phyloP scores from a whole-genome alignment of 2,888 invertebrate genomes.

The Cyclophora punctaria region DNA sequence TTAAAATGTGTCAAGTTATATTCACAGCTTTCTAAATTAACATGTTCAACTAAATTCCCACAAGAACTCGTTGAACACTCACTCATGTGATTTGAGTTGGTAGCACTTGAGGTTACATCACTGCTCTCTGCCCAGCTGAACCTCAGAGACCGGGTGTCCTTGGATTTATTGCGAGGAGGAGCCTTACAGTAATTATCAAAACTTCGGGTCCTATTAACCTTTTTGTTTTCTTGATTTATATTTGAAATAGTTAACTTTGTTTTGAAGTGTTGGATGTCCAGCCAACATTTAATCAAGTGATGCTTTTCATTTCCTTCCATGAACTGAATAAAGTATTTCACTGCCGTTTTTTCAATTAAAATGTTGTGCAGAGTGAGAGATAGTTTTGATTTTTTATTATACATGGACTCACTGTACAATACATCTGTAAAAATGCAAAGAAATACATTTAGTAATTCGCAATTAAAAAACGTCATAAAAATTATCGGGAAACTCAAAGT shows the following conservation, averaged over 20 bases:
- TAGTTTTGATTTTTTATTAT: conserved; percentile 77
- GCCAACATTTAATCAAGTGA: conserved; percentile 82
- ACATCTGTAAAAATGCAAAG: conserved; percentile 43
- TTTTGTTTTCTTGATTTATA: conserved; percentile 26
- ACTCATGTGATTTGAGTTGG: conserved; percentile 29
- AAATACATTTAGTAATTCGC: conserved; percentile 1
- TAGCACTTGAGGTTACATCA: conserved; percentile 26
- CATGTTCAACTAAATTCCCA: conserved; percentile 40
- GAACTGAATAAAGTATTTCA: conserved; percentile 89
- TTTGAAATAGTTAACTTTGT: conserved; percentile 22
- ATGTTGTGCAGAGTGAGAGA: conserved; percentile 85
- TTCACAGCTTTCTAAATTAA: conserved; percentile 8
- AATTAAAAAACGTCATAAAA: not conserved
- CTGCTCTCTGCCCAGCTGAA: conserved; percentile 36
- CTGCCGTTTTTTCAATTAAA: conserved; percentile 84
- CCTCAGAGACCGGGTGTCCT: conserved; percentile 31
- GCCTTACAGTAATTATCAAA: conserved; percentile 46
- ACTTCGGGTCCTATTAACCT: conserved; percentile 52
- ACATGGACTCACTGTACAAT: conserved; percentile 29
- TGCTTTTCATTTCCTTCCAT: conserved; percentile 84
- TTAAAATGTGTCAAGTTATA: conserved; percentile 30
- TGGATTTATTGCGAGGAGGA: conserved; percentile 22
- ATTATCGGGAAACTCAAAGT: conserved; percentile 3
- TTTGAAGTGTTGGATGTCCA: conserved; percentile 83
- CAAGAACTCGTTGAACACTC: conserved; percentile 49